A percentile compares a stretch with the other conserved stretches of the same genome.
These are phyloP conservation scores for Buteo buteo DNA, from an alignment of 2,113 vertebrate species.

Conservation along the genomic window DNA sequence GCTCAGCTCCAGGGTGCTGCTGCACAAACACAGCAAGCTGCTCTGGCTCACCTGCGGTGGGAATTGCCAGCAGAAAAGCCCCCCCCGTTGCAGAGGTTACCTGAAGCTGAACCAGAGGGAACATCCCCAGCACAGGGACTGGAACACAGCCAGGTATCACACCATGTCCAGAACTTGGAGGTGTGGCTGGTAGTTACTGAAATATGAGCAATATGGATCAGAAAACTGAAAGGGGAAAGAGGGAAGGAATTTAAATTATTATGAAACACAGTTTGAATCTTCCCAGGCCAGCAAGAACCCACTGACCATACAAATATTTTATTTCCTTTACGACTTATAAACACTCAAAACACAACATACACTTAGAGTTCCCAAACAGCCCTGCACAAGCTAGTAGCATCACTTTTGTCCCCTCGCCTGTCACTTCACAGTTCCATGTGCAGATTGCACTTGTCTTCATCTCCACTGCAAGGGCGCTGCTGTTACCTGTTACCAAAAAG, in stretches of 20 bases:
- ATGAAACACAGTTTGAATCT: neutral
- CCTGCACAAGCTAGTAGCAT: neutral
- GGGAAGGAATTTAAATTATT: neutral
- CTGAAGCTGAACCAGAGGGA: neutral
- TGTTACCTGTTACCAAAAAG: neutral
- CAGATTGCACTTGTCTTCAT: neutral
- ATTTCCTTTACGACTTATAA: neutral
- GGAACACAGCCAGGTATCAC: neutral
- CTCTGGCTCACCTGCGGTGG: neutral
- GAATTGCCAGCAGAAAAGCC: neutral
- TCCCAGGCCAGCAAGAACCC: neutral
- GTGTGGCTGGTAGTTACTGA: neutral
- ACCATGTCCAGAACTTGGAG: rapidly evolving
- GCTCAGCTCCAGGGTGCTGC: neutral
- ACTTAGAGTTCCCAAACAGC: neutral
- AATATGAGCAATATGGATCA: rapidly evolving
- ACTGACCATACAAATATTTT: neutral
- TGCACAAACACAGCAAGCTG: neutral
- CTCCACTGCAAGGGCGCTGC: neutral
- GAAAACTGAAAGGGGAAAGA: neutral
- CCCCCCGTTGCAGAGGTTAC: neutral
- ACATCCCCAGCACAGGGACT: neutral
- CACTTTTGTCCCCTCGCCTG: neutral
- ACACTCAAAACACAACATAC: neutral
- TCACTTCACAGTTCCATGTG: neutral